phyloP scores from a whole-genome alignment of 2,888 invertebrate species.

The Epistrophe eligans region DNA sequence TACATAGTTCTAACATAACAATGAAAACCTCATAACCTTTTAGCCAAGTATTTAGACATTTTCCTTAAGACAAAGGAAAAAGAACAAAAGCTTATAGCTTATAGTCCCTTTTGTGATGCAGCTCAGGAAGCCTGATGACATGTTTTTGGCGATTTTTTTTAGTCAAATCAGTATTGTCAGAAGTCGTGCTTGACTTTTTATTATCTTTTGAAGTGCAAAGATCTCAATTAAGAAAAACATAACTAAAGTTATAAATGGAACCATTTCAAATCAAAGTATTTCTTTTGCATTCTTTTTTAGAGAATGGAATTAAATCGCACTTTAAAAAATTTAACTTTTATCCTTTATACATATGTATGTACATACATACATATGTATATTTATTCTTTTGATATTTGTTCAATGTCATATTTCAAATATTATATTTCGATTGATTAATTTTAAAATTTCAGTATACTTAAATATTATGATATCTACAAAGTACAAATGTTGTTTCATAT shows the following conservation, averaged over 20 bases:
- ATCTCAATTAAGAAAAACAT: not conserved
- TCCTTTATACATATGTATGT: not conserved
- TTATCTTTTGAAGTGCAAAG: not conserved
- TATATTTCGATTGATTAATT: constrained; percentile 11
- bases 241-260: too few relatives aligned
- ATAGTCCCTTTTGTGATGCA: constrained; percentile 18
- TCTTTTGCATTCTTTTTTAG: too few relatives aligned
- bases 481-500: constrained; percentile 48
- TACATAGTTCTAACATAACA: too few relatives aligned
- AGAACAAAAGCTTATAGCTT: constrained; percentile 6
- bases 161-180: not conserved
- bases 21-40: constrained; percentile 59
- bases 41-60: constrained; percentile 55
- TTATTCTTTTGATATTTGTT: not conserved
- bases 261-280: too few relatives aligned
- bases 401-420: not conserved
- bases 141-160: not conserved
- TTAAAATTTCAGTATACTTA: not conserved
- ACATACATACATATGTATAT: too few relatives aligned
- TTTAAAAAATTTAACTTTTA: not conserved
- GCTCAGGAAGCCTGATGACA: constrained; percentile 2
- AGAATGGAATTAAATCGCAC: too few relatives aligned
- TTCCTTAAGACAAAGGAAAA: constrained; percentile 50
- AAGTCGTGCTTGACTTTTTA: not conserved
- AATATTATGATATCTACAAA: not conserved